phyloP scores from a whole-genome alignment of 2,113 vertebrate species.

The Myotis brandtii region DNA sequence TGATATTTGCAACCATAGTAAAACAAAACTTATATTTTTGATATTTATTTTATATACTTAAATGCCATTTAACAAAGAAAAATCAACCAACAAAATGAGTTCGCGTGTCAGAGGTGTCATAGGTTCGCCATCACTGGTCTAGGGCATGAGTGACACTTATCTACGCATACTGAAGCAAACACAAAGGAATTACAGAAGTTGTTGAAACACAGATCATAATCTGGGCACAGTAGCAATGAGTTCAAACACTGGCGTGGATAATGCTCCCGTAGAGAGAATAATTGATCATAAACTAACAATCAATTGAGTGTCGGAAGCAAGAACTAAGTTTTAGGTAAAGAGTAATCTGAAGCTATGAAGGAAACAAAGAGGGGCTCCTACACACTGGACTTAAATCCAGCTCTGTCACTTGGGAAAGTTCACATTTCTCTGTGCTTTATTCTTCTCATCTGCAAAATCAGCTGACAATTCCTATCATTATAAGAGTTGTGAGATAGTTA shows the following conservation, averaged over 20 bases:
- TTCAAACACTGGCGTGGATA: not conserved
- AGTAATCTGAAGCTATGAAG: not conserved
- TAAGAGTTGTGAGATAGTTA: not conserved
- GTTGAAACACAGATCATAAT: not conserved
- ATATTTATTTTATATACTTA: too few relatives aligned
- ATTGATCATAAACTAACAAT: not conserved
- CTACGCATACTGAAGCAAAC: not conserved
- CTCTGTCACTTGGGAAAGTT: not conserved
- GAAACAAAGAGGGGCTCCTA: not conserved
- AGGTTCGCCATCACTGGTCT: too few relatives aligned
- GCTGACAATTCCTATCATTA: not conserved
- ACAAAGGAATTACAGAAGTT: not conserved
- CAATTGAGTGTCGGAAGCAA: not conserved
- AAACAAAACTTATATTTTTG: too few relatives aligned
- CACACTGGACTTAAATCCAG: not conserved
- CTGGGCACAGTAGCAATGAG: not conserved
- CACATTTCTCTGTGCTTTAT: not conserved
- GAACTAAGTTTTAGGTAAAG: not conserved
- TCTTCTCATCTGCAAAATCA: not conserved
- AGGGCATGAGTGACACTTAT: not conserved
- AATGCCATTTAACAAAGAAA: too few relatives aligned
- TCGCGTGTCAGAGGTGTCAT: too few relatives aligned
- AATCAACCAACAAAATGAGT: too few relatives aligned
- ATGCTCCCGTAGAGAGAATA: not conserved
- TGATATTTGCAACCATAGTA: too few relatives aligned